A percentile compares a stretch with the other conserved stretches of the same genome.
These are phyloP conservation scores for Thymelicus sylvestris DNA, from an alignment of 2,888 invertebrate genomes.

Conservation along the genomic window DNA sequence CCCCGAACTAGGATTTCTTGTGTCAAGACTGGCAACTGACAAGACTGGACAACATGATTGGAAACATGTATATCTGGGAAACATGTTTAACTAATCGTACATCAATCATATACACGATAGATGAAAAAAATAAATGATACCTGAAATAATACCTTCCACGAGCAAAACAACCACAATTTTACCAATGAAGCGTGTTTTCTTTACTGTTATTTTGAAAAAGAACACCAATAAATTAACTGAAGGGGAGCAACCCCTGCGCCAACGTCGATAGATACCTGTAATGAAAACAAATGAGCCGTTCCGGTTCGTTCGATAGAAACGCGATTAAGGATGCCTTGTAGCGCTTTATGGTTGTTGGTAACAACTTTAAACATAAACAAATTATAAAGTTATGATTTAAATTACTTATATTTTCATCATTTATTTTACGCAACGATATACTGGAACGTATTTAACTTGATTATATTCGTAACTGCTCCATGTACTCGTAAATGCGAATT, in stretches of 20 bases:
- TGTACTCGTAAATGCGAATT: too few species aligned
- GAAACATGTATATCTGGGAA: too few species aligned
- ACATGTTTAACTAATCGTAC: too few species aligned
- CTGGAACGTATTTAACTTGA: too few species aligned
- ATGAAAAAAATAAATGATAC: neutral
- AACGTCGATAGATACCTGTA: constrained; percentile 42
- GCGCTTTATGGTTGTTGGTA: neutral
- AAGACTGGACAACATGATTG: too few species aligned
- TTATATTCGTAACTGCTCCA: too few species aligned
- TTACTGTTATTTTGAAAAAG: constrained; percentile 48
- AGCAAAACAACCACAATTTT: constrained; percentile 6
- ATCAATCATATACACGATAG: neutral
- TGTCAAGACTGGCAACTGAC: too few species aligned
- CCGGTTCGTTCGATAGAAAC: constrained; percentile 57
- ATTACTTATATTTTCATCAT: too few species aligned
- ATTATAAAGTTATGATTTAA: too few species aligned
- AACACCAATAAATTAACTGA: constrained; percentile 53
- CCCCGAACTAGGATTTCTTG: too few species aligned
- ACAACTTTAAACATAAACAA: neutral
- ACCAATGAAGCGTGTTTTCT: constrained; percentile 23
- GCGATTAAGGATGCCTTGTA: constrained; percentile 2
- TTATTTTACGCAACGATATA: too few species aligned
- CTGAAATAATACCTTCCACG: neutral
- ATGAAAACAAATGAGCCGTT: constrained; percentile 47
- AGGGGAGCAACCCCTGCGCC: constrained; percentile 49